These are phyloP conservation scores for Hypercompe scribonia DNA, from an alignment of 2,888 invertebrate genomes.

Conservation along the genomic window DNA sequence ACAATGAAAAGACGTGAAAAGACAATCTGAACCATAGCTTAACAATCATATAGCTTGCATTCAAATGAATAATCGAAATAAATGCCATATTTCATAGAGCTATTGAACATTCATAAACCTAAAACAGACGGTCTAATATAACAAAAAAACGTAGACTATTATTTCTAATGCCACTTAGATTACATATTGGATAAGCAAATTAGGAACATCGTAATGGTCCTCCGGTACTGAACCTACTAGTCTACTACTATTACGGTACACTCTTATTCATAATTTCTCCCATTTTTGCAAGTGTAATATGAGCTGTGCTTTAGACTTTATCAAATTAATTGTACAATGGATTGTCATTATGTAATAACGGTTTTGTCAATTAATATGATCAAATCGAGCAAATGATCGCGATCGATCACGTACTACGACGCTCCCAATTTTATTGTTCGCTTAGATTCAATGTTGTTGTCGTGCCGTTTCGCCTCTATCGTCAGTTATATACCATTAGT, in stretches of 20 bases:
- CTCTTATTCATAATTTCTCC: slow-evolving; percentile 33
- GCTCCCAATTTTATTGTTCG: slow-evolving; percentile 59
- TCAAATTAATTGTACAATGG: slow-evolving; percentile 83
- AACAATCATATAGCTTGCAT: slow-evolving; percentile 52
- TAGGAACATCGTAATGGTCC: slow-evolving; percentile 71
- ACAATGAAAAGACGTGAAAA: slow-evolving; percentile 49
- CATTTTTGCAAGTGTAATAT: slow-evolving; percentile 62
- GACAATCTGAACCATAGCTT: slow-evolving; percentile 42
- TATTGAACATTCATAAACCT: slow-evolving; percentile 58
- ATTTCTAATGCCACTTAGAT: slow-evolving; percentile 76
- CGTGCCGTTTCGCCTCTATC: slow-evolving; percentile 34
- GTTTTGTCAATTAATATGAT: slow-evolving; percentile 83
- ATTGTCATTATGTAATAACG: slow-evolving; percentile 81
- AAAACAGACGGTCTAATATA: slow-evolving; percentile 62
- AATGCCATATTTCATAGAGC: slow-evolving; percentile 57
- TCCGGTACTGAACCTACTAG: slow-evolving; percentile 38
- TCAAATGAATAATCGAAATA: slow-evolving; percentile 53
- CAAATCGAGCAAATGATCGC: slow-evolving; percentile 76
- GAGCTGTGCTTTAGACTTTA: slow-evolving; percentile 74
- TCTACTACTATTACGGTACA: slow-evolving; percentile 28
- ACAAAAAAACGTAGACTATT: slow-evolving; percentile 66
- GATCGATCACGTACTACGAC: slow-evolving; percentile 74
- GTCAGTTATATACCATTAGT: slow-evolving; percentile 29
- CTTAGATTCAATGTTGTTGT: slow-evolving; percentile 57
- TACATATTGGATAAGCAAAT: slow-evolving; percentile 74